Base-by-base conservation (phyloP, 2,888 invertebrate species). In the Nebria brevicollis region DNA sequence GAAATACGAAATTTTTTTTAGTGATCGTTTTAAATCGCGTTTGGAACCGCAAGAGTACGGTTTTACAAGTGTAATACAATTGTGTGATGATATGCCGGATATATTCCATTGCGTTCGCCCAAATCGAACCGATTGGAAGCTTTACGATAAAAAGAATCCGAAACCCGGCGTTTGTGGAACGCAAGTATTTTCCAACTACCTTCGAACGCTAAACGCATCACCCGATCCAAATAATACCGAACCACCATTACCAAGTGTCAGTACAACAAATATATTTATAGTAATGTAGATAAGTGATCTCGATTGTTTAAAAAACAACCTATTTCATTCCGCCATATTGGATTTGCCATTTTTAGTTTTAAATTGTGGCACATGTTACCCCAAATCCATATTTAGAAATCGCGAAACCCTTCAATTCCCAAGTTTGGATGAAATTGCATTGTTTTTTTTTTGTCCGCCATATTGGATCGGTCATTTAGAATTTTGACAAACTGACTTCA, bases 51-150 rank as follows among this genome's bases (percentile, higher is more conserved):
- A 82, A 13, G 84, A 86, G 10, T 87, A 86, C 74, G 87, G 87
- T 4, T 89, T 86, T 75, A 81, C 83, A 54, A 86, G 85, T 25
- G 82, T 89, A 20, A 86, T 87, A 25, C 85, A 87, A 42, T 85
- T 89, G 85, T 88, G 88, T 76, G 82, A 85, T 15, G 85, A 85
- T 81, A 82, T 88, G 15, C 83, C 85, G 8, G 82, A 86, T 13
- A 85, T 88, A 72, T 89, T 89, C 83, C 85, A 87, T 77, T 87
- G 85, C 75, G 82, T 85, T 10, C 84, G 86, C 43, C 86, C 86
- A 0, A 85, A 86, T 7, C 82, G 78, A 2, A 87, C 85, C n/a
- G 88, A 89, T 84, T 87, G 85, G 84, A 87, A 87, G 79, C 82
- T 89, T 64, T 89, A 85, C 82, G 87, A 88, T 83, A 84, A 84